Conservation (phyloP, 2,888 invertebrate species). For the Melanchra persicariae region DNA sequence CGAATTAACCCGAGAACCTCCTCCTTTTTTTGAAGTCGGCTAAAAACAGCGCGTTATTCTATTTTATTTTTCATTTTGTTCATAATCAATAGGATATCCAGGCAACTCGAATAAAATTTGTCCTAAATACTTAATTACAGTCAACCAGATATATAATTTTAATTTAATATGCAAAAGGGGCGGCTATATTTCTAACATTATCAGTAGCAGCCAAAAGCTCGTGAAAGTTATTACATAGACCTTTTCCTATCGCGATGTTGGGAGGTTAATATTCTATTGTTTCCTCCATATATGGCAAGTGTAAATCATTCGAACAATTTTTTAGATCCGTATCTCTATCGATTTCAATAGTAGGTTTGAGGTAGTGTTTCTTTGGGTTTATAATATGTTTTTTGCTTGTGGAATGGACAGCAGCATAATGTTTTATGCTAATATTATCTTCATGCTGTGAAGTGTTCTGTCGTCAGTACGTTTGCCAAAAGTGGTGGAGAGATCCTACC, state of each 20-base stretch:
- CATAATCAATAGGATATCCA: neutral
- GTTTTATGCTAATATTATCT: neutral
- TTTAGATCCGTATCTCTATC: conserved; percentile 59
- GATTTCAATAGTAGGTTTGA: conserved; percentile 44
- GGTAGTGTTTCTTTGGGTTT: conserved; percentile 17
- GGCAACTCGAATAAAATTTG: conserved; percentile 1
- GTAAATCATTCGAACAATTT: conserved; percentile 62
- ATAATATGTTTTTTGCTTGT: neutral
- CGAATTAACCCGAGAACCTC: too few species aligned
- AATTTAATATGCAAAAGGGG: conserved; percentile 53
- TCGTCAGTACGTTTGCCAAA: neutral
- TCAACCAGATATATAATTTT: conserved; percentile 29
- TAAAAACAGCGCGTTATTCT: too few species aligned
- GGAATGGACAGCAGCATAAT: conserved; percentile 2
- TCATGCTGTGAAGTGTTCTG: neutral
- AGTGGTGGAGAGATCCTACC: neutral
- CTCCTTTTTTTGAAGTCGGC: too few species aligned
- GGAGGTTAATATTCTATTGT: conserved; percentile 75
- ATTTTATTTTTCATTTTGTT: neutral
- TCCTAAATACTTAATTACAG: conserved; percentile 25
- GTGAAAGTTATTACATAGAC: conserved; percentile 66
- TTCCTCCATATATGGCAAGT: conserved; percentile 60
- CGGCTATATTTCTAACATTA: conserved; percentile 64
- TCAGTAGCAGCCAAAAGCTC: conserved; percentile 65
- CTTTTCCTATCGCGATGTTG: conserved; percentile 71